Evolutionary conservation across 2,888 invertebrate species (phyloP).

Genomic region (Eupithecia abbreviata): DNA sequence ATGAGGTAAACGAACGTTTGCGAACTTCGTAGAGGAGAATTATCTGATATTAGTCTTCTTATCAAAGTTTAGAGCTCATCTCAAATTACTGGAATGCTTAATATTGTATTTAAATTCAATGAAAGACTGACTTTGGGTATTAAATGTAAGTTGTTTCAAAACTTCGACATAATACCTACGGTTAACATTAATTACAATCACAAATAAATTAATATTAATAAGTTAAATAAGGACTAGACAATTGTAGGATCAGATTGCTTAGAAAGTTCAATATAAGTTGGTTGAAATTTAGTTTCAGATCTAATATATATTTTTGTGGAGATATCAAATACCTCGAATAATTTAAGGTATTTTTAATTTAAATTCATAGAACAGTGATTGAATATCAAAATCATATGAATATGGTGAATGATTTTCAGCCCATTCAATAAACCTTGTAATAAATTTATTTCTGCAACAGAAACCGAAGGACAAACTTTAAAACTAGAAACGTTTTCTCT

Average conservation of each 20-base stretch:
- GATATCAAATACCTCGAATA: background rate
- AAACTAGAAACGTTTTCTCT: conserved; percentile 6
- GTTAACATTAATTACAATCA: background rate
- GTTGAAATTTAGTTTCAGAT: background rate
- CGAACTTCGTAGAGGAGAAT: conserved; percentile 23
- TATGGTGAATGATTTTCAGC: no score
- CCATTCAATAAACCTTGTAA: background rate
- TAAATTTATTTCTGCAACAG: background rate
- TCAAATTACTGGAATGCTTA: conserved; percentile 13
- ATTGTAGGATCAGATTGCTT: background rate
- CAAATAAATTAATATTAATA: background rate
- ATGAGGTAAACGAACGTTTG: conserved; percentile 28
- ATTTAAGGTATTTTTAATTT: background rate
- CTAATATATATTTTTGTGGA: background rate
- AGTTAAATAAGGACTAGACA: background rate
- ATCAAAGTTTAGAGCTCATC: conserved; percentile 24
- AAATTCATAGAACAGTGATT: background rate
- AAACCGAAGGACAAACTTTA: background rate
- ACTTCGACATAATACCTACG: background rate
- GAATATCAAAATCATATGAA: background rate
- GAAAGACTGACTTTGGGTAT: background rate
- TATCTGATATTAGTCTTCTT: conserved; percentile 20
- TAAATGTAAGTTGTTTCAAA: background rate
- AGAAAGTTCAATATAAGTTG: background rate
- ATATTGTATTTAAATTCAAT: background rate